phyloP scores from a whole-genome alignment of 2,888 invertebrate genomes.

The Hymenopus coronatus region DNA sequence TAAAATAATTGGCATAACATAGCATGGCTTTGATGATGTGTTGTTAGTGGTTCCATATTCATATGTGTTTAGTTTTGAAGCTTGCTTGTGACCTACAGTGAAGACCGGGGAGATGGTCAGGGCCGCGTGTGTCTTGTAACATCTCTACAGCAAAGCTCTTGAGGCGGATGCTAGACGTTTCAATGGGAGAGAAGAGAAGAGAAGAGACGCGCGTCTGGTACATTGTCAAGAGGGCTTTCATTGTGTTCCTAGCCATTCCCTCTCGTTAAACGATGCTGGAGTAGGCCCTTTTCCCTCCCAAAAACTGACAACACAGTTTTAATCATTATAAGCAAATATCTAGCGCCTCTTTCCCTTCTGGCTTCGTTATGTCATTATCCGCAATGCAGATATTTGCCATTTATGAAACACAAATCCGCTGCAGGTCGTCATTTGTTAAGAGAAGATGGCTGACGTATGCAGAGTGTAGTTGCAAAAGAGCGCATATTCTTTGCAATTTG shows the following conservation, averaged over 20 bases:
- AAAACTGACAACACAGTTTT: not conserved
- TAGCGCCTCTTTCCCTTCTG: too few relatives aligned
- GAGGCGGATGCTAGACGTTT: not conserved
- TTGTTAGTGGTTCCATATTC: not conserved
- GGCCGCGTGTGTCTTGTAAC: not conserved
- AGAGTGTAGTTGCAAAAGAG: too few relatives aligned
- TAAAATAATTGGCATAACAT: too few relatives aligned
- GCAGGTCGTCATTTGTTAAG: too few relatives aligned
- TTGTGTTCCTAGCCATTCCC: not conserved
- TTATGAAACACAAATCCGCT: too few relatives aligned
- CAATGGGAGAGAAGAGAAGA: not conserved
- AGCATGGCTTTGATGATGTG: too few relatives aligned
- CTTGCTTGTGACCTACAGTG: not conserved
- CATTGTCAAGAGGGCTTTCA: not conserved
- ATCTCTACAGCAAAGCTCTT: not conserved
- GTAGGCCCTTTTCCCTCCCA: not conserved
- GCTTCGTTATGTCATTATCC: too few relatives aligned
- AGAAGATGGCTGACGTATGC: too few relatives aligned
- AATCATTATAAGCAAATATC: not conserved
- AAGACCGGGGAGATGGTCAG: not conserved
- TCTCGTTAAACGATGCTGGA: not conserved
- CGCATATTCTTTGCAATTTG: too few relatives aligned
- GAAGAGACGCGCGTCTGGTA: not conserved
- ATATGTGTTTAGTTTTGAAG: not conserved
- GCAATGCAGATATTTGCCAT: too few relatives aligned